phyloP scores from a whole-genome alignment of 2,888 invertebrate genomes.

The Adineta ricciae region DNA sequence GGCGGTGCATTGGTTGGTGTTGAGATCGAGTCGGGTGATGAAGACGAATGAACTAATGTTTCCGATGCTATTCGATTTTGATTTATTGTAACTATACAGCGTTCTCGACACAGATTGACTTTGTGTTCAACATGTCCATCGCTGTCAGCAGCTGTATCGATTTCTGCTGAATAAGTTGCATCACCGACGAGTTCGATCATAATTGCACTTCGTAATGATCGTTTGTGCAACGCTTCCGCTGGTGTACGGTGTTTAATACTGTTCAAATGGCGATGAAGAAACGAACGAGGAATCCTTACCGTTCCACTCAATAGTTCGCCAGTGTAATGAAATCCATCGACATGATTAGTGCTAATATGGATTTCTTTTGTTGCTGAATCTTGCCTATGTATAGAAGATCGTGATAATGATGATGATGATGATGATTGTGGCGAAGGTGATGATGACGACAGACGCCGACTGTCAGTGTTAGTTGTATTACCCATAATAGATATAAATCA shows the following conservation, averaged over 20 bases:
- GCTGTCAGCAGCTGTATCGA: not conserved
- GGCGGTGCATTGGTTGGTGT: not conserved
- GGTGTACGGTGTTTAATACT: not conserved
- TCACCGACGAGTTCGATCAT: not conserved
- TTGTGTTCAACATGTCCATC: not conserved
- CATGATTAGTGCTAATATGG: not conserved
- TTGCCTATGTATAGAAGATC: not conserved
- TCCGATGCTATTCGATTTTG: not conserved
- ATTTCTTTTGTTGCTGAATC: not conserved
- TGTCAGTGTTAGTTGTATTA: not conserved
- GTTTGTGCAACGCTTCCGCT: not conserved
- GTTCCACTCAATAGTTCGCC: not conserved
- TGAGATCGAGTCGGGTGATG: not conserved
- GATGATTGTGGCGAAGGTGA: too few species aligned
- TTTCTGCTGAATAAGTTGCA: not conserved
- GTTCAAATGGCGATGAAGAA: not conserved
- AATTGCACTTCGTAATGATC: not conserved
- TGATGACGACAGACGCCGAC: not conserved
- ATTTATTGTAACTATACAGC: not conserved
- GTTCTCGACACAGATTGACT: not conserved
- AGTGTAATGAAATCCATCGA: not conserved
- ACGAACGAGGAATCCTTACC: not conserved
- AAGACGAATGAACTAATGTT: not conserved
- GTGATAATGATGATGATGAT: not conserved
- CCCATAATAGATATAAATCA: not conserved